These are phyloP conservation scores for Xenopus petersii DNA, from an alignment of 2,797 vertebrate genomes.

Conservation along the genomic window DNA sequence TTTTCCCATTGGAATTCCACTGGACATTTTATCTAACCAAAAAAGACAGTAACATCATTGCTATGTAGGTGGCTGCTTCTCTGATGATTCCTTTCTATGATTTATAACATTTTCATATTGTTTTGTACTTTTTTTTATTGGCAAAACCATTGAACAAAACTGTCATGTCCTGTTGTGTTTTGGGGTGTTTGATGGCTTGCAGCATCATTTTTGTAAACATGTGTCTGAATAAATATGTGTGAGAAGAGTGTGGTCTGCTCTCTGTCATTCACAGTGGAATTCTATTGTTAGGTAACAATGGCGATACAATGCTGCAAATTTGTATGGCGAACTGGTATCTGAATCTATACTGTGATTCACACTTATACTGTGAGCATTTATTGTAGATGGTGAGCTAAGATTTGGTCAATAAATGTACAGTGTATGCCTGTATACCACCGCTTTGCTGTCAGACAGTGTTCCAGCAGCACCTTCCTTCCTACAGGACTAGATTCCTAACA, in stretches of 20 bases:
- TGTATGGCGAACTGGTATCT: conserved; percentile 15
- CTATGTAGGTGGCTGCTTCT: neutral
- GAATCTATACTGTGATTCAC: conserved; percentile 21
- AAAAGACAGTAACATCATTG: too few relatives aligned
- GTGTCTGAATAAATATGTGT: conserved; percentile 23
- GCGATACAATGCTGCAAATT: conserved; percentile 16
- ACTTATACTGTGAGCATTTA: too few relatives aligned
- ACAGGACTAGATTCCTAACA: conserved; percentile 73
- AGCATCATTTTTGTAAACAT: conserved; percentile 12
- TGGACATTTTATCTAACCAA: too few relatives aligned
- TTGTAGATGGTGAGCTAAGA: too few relatives aligned
- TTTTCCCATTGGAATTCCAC: too few relatives aligned
- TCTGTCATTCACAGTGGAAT: conserved; percentile 24
- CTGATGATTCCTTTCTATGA: neutral
- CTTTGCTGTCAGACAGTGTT: conserved; percentile 30
- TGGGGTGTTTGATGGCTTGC: conserved; percentile 11
- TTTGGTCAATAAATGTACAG: too few relatives aligned
- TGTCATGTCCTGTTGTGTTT: conserved; percentile 1
- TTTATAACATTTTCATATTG: neutral
- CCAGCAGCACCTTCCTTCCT: conserved; percentile 52
- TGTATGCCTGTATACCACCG: conserved; percentile 12
- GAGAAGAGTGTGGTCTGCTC: conserved; percentile 28
- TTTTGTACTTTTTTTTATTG: neutral
- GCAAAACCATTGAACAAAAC: neutral
- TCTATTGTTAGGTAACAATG: conserved; percentile 17